Conservation (phyloP, 2,797 vertebrate species). For the Cynodonichthys magdalenae region DNA sequence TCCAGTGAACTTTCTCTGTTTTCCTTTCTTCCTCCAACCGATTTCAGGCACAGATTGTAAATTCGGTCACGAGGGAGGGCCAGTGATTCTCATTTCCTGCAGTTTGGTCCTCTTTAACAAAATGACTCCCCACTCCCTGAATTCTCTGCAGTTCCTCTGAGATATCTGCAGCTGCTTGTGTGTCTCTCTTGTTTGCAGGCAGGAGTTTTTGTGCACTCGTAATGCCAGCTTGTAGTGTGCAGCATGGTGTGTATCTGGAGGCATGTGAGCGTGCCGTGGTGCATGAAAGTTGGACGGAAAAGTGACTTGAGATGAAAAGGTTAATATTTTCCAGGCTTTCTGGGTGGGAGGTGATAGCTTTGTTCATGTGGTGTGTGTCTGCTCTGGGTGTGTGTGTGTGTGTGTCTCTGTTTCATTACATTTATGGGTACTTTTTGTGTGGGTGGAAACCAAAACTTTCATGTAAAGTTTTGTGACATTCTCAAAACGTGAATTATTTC, state of each 20-base stretch:
- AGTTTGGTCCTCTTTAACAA: conserved; percentile 70
- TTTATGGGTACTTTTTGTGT: conserved; percentile 47
- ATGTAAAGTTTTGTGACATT: conserved; percentile 29
- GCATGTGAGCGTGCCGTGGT: conserved; percentile 36
- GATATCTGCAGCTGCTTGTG: conserved; percentile 38
- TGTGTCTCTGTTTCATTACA: conserved; percentile 31
- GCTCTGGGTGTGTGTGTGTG: conserved; percentile 20
- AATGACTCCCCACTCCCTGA: conserved; percentile 68
- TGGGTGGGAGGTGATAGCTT: conserved; percentile 68
- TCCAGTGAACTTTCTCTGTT: conserved; percentile 66
- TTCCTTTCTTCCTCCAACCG: conserved; percentile 65
- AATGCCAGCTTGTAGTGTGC: conserved; percentile 18
- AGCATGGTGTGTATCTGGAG: conserved; percentile 38
- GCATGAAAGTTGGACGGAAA: conserved; percentile 56
- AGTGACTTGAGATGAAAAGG: conserved; percentile 72
- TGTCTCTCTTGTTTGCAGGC: conserved; percentile 29
- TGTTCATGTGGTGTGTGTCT: conserved; percentile 37
- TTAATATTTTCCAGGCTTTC: conserved; percentile 73
- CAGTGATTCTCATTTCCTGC: conserved; percentile 76
- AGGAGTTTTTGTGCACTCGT: conserved; percentile 17
- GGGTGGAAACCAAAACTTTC: conserved; percentile 44
- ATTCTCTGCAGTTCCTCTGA: conserved; percentile 63
- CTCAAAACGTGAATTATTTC: conserved; percentile 19
- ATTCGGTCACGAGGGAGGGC: conserved; percentile 72
- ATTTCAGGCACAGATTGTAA: conserved; percentile 72